A percentile compares a stretch with the other conserved stretches of the same genome.
Evolutionary conservation across 2,888 invertebrate genomes (phyloP).

Genomic region (Psylliodes chrysocephalus): DNA sequence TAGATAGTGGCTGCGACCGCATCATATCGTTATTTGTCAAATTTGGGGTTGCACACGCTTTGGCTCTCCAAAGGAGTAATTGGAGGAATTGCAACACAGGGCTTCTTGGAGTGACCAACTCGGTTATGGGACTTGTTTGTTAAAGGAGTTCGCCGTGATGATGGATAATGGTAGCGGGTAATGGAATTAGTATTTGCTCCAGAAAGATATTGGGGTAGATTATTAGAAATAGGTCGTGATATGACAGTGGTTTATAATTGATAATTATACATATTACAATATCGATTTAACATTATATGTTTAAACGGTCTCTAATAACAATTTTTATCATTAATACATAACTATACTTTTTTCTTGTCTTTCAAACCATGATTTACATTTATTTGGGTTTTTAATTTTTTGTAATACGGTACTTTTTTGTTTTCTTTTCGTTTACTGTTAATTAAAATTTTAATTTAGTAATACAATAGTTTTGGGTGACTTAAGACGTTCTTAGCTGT

Average conservation of each 20-base stretch:
- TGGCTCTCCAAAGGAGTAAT: slow-evolving; percentile 17
- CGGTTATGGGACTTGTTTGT: slow-evolving; percentile 2
- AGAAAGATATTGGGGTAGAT: background rate
- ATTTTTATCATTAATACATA: too few species aligned
- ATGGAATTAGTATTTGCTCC: background rate
- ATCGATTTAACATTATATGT: too few species aligned
- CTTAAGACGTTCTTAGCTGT: too few species aligned
- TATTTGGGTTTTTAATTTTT: too few species aligned
- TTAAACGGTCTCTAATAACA: too few species aligned
- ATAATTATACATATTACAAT: background rate
- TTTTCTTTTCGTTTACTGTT: too few species aligned
- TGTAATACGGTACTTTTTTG: too few species aligned
- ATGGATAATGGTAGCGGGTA: background rate
- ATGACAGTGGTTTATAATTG: background rate
- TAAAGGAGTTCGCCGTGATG: background rate
- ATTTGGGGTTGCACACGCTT: slow-evolving; percentile 35
- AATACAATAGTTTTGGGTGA: too few species aligned
- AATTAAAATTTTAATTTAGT: too few species aligned
- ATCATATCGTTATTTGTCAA: slow-evolving; percentile 43
- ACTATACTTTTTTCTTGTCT: too few species aligned
- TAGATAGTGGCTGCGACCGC: slow-evolving; percentile 36
- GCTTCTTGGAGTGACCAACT: slow-evolving; percentile 14
- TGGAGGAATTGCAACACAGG: slow-evolving; percentile 14
- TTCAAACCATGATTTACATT: too few species aligned
- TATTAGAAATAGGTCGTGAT: background rate